phyloP scores from a whole-genome alignment of 2,888 invertebrate species.

The Epinotia ramella region DNA sequence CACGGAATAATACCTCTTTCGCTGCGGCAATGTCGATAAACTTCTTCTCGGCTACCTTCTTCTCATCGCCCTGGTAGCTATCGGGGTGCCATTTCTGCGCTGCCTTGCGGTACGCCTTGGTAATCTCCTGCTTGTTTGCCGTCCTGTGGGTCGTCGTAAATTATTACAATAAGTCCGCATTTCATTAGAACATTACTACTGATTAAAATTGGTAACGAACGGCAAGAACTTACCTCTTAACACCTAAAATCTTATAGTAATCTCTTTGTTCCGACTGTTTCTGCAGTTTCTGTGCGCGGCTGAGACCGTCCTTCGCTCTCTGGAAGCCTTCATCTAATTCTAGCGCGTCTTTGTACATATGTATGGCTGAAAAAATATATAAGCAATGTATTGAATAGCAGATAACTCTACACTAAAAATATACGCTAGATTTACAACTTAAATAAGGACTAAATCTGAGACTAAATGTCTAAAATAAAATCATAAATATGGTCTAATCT shows the following conservation, averaged over 20 bases:
- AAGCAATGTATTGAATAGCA: neutral
- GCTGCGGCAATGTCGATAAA: conserved; percentile 99
- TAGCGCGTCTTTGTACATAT: conserved; percentile 93
- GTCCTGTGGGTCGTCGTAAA: conserved; percentile 69
- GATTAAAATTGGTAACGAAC: neutral
- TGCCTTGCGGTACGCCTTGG: conserved; percentile 97
- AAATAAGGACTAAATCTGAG: neutral
- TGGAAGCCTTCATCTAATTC: conserved; percentile 92
- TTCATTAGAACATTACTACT: neutral
- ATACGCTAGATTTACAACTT: neutral
- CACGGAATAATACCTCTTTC: conserved; percentile 92
- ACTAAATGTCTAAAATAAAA: neutral
- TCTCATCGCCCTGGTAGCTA: conserved; percentile 95
- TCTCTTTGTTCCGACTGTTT: conserved; percentile 97
- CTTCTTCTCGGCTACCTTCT: conserved; percentile 97
- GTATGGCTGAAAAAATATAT: conserved; percentile 87
- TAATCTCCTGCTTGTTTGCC: conserved; percentile 96
- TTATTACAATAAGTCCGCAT: neutral
- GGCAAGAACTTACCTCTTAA: conserved; percentile 86
- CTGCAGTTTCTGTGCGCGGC: conserved; percentile 95
- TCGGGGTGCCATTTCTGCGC: conserved; percentile 99
- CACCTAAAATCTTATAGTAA: conserved; percentile 98
- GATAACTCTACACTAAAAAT: neutral
- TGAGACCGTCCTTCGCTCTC: conserved; percentile 95
- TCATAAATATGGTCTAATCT: neutral